These are phyloP conservation scores for Pocillopora meandrina DNA, from an alignment of 92 coral and sea anemone species.

Conservation along the genomic window DNA sequence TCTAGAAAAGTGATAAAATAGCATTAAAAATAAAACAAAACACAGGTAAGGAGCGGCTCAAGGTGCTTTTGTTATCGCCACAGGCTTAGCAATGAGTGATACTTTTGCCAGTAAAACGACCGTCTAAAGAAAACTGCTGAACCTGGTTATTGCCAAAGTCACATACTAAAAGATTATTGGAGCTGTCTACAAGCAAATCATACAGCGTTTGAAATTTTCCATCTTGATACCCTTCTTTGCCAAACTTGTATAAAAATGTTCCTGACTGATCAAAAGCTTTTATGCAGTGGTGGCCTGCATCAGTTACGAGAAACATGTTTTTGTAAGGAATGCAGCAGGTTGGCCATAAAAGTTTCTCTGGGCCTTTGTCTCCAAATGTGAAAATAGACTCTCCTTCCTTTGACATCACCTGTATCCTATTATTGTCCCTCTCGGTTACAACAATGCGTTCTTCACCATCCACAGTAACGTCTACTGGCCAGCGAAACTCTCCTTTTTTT, in stretches of 20 bases:
- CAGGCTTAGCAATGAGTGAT: neutral
- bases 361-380: constrained; percentile 1
- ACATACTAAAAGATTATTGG: neutral
- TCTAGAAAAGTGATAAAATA: too few relatives aligned
- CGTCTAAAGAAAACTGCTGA: neutral
- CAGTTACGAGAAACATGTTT: neutral
- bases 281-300: neutral
- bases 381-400: neutral
- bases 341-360: constrained; percentile 5
- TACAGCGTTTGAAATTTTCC: neutral
- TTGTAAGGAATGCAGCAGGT: constrained; percentile 2
- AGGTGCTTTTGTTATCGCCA: neutral
- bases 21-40: too few relatives aligned
- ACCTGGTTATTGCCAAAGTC: neutral
- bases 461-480: neutral
- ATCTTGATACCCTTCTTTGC: neutral
- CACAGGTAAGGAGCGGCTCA: too few relatives aligned
- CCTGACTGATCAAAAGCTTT: neutral
- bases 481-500: neutral
- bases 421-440: neutral
- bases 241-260: neutral
- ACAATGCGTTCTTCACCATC: constrained; percentile 13
- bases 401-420: neutral
- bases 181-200: neutral
- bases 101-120: neutral